phyloP scores from a whole-genome alignment of 2,888 invertebrate genomes.

The Gortyna flavago region DNA sequence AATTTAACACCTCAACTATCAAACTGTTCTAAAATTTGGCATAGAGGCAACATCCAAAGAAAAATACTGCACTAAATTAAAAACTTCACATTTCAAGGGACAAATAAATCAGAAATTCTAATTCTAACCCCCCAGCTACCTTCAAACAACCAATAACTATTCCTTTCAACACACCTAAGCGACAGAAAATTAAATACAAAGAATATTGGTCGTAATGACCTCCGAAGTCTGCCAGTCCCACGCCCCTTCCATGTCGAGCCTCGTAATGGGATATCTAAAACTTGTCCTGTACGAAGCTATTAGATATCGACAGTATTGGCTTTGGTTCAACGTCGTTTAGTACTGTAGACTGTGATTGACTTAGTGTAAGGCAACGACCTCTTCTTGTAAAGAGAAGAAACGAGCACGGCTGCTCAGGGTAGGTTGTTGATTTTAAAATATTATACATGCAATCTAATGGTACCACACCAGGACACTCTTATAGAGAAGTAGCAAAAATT shows the following conservation, averaged over 20 bases:
- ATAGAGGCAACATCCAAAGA: too few relatives aligned
- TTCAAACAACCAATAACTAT: slow-evolving; percentile 47
- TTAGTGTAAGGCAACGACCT: background rate
- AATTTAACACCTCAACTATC: background rate
- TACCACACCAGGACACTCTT: background rate
- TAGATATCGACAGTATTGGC: slow-evolving; percentile 43
- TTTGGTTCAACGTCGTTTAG: slow-evolving; percentile 33
- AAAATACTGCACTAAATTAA: background rate
- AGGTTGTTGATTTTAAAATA: background rate
- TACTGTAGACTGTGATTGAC: background rate
- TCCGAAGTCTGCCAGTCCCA: slow-evolving; percentile 60
- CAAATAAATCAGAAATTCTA: background rate
- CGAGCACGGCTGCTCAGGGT: background rate
- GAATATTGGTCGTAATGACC: slow-evolving; percentile 69
- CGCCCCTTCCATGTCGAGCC: slow-evolving; percentile 78
- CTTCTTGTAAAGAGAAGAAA: background rate
- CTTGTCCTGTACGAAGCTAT: slow-evolving; percentile 57
- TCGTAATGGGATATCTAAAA: slow-evolving; percentile 74
- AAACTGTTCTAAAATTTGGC: background rate
- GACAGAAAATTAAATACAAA: slow-evolving; percentile 64
- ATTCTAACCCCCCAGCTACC: background rate
- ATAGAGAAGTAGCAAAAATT: background rate
- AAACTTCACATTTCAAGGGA: background rate
- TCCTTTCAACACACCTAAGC: slow-evolving; percentile 27
- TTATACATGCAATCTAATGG: background rate